phyloP scores from a whole-genome alignment of 2,888 invertebrate species.

The Micropterix aruncella region DNA sequence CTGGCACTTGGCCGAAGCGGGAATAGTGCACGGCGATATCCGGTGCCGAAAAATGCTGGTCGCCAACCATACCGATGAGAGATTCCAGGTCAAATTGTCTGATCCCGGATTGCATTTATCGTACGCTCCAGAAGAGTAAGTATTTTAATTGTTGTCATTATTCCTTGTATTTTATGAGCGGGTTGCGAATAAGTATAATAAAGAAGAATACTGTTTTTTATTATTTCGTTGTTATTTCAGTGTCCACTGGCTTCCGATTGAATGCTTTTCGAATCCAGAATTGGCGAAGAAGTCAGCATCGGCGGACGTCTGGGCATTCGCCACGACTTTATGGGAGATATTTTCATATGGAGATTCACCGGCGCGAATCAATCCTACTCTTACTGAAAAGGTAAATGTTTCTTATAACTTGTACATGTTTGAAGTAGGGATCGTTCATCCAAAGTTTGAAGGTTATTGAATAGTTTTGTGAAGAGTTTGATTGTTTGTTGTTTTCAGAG shows the following conservation, averaged over 20 bases:
- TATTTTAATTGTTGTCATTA: constrained; percentile 14
- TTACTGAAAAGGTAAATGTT: constrained; percentile 26
- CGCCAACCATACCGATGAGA: constrained; percentile 49
- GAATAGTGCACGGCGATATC: constrained; percentile 73
- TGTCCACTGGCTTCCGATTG: constrained; percentile 82
- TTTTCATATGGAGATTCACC: constrained; percentile 61
- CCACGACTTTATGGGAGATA: constrained; percentile 86
- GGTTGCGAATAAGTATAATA: no score
- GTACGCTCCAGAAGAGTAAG: constrained; percentile 53
- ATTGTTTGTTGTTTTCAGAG: constrained; percentile 25
- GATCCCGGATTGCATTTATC: constrained; percentile 63
- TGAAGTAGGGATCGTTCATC: not conserved
- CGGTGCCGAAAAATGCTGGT: constrained; percentile 72
- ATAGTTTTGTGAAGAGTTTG: no score
- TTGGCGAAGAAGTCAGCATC: constrained; percentile 50
- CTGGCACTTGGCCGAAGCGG: constrained; percentile 76
- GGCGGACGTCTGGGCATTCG: constrained; percentile 85
- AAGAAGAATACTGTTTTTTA: constrained; percentile 1
- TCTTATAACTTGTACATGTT: not conserved
- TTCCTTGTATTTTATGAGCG: no score
- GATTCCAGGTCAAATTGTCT: constrained; percentile 63
- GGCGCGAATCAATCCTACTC: constrained; percentile 27
- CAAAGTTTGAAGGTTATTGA: constrained; percentile 1
- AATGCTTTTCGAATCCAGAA: constrained; percentile 57
- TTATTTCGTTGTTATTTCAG: constrained; percentile 27